Evolutionary conservation across 1,140 invertebrate genomes (phyloP).

Genomic region (Pseudomyrmex sp.): DNA sequence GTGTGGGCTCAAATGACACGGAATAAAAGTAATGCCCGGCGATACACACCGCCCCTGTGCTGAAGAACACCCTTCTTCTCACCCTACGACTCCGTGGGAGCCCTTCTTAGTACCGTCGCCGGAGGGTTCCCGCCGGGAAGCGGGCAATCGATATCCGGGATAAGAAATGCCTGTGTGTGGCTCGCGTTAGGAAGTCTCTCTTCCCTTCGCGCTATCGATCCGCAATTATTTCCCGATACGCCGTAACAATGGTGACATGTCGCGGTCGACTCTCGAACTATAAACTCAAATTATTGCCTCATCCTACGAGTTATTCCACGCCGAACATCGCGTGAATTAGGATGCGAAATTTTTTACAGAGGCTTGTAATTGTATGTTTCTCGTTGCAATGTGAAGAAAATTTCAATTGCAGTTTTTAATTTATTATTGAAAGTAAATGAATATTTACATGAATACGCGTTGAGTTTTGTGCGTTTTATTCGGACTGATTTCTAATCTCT

Average conservation of each 20-base stretch:
- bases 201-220: slow-evolving; percentile 58
- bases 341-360: too few relatives aligned
- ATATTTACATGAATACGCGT: not conserved
- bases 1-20: slow-evolving; percentile 85
- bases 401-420: too few relatives aligned
- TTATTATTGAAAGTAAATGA: not conserved
- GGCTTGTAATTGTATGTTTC: not conserved
- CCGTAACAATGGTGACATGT: slow-evolving; percentile 34
- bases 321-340: too few relatives aligned
- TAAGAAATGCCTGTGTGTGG: slow-evolving; percentile 75
- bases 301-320: too few relatives aligned
- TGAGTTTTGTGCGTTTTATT: slow-evolving; percentile 14
- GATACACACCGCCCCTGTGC: slow-evolving; percentile 75
- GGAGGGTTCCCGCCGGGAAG: slow-evolving; percentile 73
- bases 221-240: slow-evolving; percentile 70
- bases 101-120: slow-evolving; percentile 69
- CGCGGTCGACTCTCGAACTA: slow-evolving; percentile 1
- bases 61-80: slow-evolving; percentile 72
- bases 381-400: not conserved
- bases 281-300: too few relatives aligned
- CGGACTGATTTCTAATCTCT: slow-evolving; percentile 14
- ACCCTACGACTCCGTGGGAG: slow-evolving; percentile 42
- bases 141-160: slow-evolving; percentile 82
- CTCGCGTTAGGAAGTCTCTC: slow-evolving; percentile 62
- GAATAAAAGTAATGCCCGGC: slow-evolving; percentile 85